Evolutionary conservation across 2,113 vertebrate species (phyloP).

Genomic region (Eulacestoma nigropectus): DNA sequence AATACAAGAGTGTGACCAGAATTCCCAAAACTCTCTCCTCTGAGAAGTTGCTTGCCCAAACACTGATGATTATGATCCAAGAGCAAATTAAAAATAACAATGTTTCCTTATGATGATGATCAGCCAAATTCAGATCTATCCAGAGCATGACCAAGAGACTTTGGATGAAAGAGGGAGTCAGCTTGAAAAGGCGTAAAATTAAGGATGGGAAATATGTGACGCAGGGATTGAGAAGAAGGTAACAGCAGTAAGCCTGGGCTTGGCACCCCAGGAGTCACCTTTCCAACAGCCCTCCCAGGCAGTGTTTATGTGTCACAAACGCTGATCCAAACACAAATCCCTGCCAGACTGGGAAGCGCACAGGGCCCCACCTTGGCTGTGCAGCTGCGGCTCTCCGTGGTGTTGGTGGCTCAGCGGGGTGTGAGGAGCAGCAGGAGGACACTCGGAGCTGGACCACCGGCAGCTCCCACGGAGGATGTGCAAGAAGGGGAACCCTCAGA

Average conservation of each 20-base stretch:
- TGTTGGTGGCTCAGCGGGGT: not conserved
- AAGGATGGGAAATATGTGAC: not conserved
- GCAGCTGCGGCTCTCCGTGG: not conserved
- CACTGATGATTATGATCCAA: not conserved
- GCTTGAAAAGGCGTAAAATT: not conserved
- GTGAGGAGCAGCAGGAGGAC: not conserved
- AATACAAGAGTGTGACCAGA: not conserved
- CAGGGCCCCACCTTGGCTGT: not conserved
- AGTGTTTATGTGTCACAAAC: not conserved
- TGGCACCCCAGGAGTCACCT: not conserved
- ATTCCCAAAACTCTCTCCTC: not conserved
- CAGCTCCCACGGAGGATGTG: not conserved
- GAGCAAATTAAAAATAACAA: not conserved
- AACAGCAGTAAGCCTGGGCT: not conserved
- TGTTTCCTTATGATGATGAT: not conserved
- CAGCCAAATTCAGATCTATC: not conserved
- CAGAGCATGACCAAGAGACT: not conserved
- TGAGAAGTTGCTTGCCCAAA: not conserved
- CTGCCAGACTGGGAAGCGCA: not conserved
- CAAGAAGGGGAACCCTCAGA: not conserved
- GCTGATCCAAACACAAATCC: too few species aligned
- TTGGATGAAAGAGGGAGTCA: not conserved
- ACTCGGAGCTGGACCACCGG: fast-evolving
- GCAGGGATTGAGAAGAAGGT: not conserved
- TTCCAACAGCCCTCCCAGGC: not conserved